phyloP scores from a whole-genome alignment of 2,888 invertebrate species.

The Chorisops tibialis region DNA sequence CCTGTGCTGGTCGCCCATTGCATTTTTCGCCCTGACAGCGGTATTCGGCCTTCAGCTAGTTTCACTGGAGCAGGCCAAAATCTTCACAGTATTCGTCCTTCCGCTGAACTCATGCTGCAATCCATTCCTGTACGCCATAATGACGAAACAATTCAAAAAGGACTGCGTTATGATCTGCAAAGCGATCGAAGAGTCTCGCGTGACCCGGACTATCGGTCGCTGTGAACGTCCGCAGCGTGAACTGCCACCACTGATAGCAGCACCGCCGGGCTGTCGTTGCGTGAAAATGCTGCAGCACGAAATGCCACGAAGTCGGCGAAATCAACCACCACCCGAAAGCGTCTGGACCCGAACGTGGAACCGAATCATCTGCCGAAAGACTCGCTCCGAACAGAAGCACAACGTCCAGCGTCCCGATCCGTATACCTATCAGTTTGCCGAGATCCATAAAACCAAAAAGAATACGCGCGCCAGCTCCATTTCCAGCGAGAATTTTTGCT shows the following conservation, averaged over 20 bases:
- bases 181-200: conserved; percentile 90
- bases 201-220: conserved; percentile 81
- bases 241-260: conserved; percentile 57
- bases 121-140: conserved; percentile 95
- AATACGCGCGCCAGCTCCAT: conserved; percentile 77
- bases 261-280: conserved; percentile 54
- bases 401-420: conserved; percentile 60
- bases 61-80: conserved; percentile 91
- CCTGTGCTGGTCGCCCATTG: conserved; percentile 96
- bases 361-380: conserved; percentile 46
- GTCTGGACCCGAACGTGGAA: conserved; percentile 51
- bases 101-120: conserved; percentile 97
- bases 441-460: conserved; percentile 67
- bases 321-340: conserved; percentile 42
- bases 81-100: conserved; percentile 91
- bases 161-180: conserved; percentile 95
- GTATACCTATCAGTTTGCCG: conserved; percentile 72
- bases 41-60: conserved; percentile 88
- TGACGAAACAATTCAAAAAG: conserved; percentile 96
- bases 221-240: conserved; percentile 78
- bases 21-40: conserved; percentile 91
- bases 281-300: conserved; percentile 52
- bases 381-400: conserved; percentile 44
- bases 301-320: conserved; percentile 48
- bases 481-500: conserved; percentile 87